Conservation (phyloP, 2,797 vertebrate species). For the Tiaroga cobitis region DNA sequence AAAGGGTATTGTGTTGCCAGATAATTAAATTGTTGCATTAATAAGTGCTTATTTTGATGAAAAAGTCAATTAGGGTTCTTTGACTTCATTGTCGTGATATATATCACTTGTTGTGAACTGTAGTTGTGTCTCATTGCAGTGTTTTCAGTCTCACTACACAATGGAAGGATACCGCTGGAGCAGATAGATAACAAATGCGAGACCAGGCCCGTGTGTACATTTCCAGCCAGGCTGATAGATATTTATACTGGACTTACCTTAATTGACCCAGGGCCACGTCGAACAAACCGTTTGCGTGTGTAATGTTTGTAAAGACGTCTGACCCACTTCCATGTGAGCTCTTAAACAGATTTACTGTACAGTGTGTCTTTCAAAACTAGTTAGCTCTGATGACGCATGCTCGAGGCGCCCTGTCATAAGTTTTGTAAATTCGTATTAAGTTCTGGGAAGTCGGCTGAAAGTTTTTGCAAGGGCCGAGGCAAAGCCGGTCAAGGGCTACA, state of each 20-base stretch:
- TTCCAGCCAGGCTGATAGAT: slow-evolving; percentile 55
- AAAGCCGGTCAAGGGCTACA: neutral
- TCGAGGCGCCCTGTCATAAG: slow-evolving; percentile 25
- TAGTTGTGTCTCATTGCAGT: slow-evolving; percentile 38
- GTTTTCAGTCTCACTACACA: slow-evolving; percentile 57
- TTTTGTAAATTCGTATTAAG: slow-evolving; percentile 20
- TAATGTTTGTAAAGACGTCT: slow-evolving; percentile 60
- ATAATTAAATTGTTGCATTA: neutral
- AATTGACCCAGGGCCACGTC: slow-evolving; percentile 52
- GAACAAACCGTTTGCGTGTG: slow-evolving; percentile 56
- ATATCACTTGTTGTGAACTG: slow-evolving; percentile 28
- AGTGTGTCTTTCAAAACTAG: slow-evolving; percentile 52
- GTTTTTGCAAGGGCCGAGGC: slow-evolving; percentile 2
- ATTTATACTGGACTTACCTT: slow-evolving; percentile 66
- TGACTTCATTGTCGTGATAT: slow-evolving; percentile 13
- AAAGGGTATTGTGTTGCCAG: neutral
- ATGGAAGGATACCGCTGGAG: slow-evolving; percentile 63
- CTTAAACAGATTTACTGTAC: slow-evolving; percentile 70
- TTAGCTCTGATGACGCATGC: slow-evolving; percentile 56
- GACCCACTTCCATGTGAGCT: slow-evolving; percentile 71
- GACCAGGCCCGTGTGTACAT: slow-evolving; percentile 56
- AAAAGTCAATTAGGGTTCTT: neutral
- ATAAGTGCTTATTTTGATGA: neutral
- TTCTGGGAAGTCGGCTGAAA: slow-evolving; percentile 18
- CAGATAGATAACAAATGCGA: slow-evolving; percentile 54